Percentiles rank a stretch among this genome's conserved stretches.
phyloP scores from a whole-genome alignment of 2,888 invertebrate species.

The Andrena camellia region DNA sequence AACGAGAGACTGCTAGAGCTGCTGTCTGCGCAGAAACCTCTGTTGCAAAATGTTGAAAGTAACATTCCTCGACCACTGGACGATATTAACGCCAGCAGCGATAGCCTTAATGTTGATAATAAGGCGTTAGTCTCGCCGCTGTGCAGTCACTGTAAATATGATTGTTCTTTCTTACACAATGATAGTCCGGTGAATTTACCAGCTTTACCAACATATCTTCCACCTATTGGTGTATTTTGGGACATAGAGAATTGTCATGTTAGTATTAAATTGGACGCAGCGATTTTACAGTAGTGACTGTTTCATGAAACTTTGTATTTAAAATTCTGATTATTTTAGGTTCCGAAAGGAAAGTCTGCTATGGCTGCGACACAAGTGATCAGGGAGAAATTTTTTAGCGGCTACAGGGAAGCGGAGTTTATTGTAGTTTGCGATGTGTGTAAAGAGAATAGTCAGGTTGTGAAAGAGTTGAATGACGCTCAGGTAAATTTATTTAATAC shows the following conservation, averaged over 20 bases:
- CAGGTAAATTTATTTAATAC: slow-evolving; percentile 84
- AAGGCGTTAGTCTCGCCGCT: slow-evolving; percentile 55
- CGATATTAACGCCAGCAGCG: slow-evolving; percentile 71
- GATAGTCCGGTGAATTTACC: slow-evolving; percentile 74
- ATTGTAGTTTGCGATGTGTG: slow-evolving; percentile 95
- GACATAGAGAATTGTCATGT: slow-evolving; percentile 96
- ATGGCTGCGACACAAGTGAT: slow-evolving; percentile 92
- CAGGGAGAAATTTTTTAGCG: slow-evolving; percentile 90
- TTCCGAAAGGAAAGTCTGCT: slow-evolving; percentile 93
- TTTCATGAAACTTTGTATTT: neutral
- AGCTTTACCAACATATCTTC: slow-evolving; percentile 83
- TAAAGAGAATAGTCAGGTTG: slow-evolving; percentile 91
- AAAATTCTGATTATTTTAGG: slow-evolving; percentile 84
- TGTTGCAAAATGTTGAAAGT: slow-evolving; percentile 65
- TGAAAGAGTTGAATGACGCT: slow-evolving; percentile 94
- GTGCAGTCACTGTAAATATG: slow-evolving; percentile 70
- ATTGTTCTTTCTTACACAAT: slow-evolving; percentile 75
- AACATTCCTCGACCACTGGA: slow-evolving; percentile 67
- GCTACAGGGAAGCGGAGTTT: slow-evolving; percentile 94
- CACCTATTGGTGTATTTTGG: slow-evolving; percentile 96
- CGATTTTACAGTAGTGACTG: neutral
- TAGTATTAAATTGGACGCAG: slow-evolving; percentile 62
- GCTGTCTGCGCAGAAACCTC: slow-evolving; percentile 70
- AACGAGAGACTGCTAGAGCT: slow-evolving; percentile 79
- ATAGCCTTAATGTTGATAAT: slow-evolving; percentile 52